These are phyloP conservation scores for Holocentrus rufus DNA, from an alignment of 2,797 vertebrate species.

Conservation along the genomic window DNA sequence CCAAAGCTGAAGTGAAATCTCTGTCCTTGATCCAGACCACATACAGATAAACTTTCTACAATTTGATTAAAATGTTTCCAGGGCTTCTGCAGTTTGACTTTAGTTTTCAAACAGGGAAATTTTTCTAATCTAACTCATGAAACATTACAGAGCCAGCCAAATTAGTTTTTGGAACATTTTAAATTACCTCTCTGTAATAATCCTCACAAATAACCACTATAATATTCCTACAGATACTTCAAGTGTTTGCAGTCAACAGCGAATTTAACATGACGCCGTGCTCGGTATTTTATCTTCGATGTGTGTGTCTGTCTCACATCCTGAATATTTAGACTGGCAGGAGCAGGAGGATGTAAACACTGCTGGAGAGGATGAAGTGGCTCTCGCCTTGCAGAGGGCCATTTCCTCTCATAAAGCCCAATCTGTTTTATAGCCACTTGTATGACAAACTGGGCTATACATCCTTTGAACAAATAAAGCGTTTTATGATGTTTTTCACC, in stretches of 20 bases:
- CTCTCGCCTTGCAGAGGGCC: not conserved
- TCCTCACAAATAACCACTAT: too few species aligned
- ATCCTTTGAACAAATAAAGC: not conserved
- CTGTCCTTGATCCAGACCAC: too few species aligned
- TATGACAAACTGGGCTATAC: not conserved
- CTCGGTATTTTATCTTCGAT: slow-evolving; percentile 8
- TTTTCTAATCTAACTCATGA: not conserved
- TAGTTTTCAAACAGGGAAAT: not conserved
- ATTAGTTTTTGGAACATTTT: not conserved
- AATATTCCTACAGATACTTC: not conserved
- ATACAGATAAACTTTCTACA: too few species aligned
- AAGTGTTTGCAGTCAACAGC: not conserved
- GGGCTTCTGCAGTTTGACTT: not conserved
- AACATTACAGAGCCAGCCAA: not conserved
- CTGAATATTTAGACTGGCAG: not conserved
- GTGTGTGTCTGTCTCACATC: not conserved
- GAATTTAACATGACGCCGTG: slow-evolving; percentile 4
- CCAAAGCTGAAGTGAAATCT: too few species aligned
- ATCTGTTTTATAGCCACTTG: too few species aligned
- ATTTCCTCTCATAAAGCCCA: not conserved
- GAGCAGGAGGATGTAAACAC: not conserved
- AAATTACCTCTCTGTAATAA: not conserved
- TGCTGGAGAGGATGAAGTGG: not conserved
- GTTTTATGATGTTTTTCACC: too few species aligned
- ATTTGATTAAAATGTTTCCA: not conserved